Evolutionary conservation across 2,888 invertebrate genomes (phyloP).

Genomic region (Eupithecia subfuscata): DNA sequence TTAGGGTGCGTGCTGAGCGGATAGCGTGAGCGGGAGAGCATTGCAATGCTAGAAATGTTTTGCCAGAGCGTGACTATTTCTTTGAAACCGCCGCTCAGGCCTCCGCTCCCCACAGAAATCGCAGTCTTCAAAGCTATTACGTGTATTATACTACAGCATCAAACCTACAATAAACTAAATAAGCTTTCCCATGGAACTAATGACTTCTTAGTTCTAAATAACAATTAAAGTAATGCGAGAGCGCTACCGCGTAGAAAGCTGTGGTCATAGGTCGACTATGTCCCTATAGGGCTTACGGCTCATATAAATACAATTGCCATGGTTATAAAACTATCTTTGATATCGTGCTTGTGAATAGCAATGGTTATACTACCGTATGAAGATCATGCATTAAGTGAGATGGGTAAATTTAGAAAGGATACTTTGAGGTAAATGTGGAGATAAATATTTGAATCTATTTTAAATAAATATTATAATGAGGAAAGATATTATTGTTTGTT

Average conservation of each 20-base stretch:
- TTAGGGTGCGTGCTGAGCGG: not conserved
- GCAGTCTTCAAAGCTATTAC: slow-evolving; percentile 1
- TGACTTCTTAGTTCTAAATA: slow-evolving; percentile 25
- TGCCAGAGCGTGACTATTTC: not conserved
- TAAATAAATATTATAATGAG: too few species aligned
- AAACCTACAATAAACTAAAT: slow-evolving; percentile 20
- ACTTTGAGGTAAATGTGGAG: too few species aligned
- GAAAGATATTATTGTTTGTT: too few species aligned
- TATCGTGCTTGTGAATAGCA: not conserved
- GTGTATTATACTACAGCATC: slow-evolving; percentile 13
- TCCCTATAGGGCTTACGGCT: slow-evolving; percentile 27
- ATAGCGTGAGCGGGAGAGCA: not conserved
- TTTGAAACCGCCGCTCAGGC: not conserved
- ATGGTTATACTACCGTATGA: not conserved
- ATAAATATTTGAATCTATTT: too few species aligned
- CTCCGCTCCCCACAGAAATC: not conserved
- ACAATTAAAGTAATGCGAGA: slow-evolving; percentile 32
- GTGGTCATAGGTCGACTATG: slow-evolving; percentile 42
- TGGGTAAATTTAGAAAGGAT: too few species aligned
- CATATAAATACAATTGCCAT: slow-evolving; percentile 15
- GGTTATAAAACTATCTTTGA: not conserved
- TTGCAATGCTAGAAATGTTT: not conserved
- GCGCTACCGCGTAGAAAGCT: slow-evolving; percentile 53
- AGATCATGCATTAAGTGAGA: not conserved
- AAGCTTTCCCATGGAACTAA: slow-evolving; percentile 27